Evolutionary conservation across 1,140 invertebrate genomes (phyloP).

Genomic region (Bacillus rossius): DNA sequence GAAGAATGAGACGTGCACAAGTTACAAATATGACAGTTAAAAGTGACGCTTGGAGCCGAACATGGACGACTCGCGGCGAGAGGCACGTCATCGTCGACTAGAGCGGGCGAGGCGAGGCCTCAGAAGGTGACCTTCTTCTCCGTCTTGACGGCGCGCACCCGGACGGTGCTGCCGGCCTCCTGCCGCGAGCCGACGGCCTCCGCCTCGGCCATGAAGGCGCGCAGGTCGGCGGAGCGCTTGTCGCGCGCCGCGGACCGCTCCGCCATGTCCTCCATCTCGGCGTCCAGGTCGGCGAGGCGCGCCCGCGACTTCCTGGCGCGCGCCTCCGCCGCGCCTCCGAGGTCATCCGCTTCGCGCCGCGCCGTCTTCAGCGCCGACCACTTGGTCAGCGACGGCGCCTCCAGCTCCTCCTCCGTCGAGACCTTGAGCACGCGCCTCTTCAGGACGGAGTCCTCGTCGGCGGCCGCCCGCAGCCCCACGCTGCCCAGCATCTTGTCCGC

Average conservation of each 20-base stretch:
- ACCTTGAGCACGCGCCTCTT: slow-evolving; percentile 13
- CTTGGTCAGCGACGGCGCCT: slow-evolving; percentile 39
- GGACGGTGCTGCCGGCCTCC: slow-evolving; percentile 23
- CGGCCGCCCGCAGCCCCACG: slow-evolving; percentile 6
- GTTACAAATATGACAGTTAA: no score
- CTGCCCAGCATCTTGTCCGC: slow-evolving; percentile 10
- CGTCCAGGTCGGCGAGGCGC: slow-evolving; percentile 51
- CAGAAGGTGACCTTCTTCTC: slow-evolving; percentile 18
- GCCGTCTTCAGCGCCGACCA: slow-evolving; percentile 44
- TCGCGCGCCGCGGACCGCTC: slow-evolving; percentile 51
- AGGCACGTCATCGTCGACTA: no score
- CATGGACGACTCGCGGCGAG: no score
- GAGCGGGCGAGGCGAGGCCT: slow-evolving; percentile 21
- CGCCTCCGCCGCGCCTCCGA: slow-evolving; percentile 32
- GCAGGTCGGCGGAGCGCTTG: slow-evolving; percentile 48
- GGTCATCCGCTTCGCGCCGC: slow-evolving; percentile 18
- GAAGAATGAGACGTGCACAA: no score
- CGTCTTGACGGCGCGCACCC: slow-evolving; percentile 33
- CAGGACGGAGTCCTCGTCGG: neutral
- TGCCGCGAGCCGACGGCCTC: slow-evolving; percentile 24
- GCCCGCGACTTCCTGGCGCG: slow-evolving; percentile 44
- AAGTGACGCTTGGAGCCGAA: no score
- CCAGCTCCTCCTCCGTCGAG: slow-evolving; percentile 9
- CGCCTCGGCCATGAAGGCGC: slow-evolving; percentile 49
- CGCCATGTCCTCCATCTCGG: slow-evolving; percentile 51